Percentiles rank a stretch among this genome's conserved stretches.
Conservation (phyloP, 2,888 invertebrate species). For the Drosophila glabriapex region DNA sequence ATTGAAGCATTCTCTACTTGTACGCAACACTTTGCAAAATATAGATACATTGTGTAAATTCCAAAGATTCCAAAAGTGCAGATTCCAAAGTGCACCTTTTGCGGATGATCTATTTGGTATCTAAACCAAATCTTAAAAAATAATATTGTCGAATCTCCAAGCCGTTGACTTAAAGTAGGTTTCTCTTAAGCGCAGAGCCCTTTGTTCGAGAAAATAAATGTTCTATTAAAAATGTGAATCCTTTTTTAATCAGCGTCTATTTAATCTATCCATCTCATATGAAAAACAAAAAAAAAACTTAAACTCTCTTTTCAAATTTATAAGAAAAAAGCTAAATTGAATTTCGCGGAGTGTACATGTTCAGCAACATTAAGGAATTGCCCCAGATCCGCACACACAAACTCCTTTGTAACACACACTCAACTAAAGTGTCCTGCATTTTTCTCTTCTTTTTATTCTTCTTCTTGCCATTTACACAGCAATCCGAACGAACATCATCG, state of each 20-base stretch:
- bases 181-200: background rate
- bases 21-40: slow-evolving; percentile 3
- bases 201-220: background rate
- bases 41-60: background rate
- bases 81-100: background rate
- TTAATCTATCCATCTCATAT: background rate
- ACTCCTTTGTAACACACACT: slow-evolving; percentile 19
- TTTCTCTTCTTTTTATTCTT: background rate
- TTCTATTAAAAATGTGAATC: background rate
- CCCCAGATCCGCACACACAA: background rate
- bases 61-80: too few relatives aligned
- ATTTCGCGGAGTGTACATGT: background rate
- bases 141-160: background rate
- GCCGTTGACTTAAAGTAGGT: background rate
- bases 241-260: background rate
- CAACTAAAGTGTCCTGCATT: slow-evolving; percentile 17
- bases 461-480: slow-evolving; percentile 85
- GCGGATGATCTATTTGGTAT: background rate
- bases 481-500: slow-evolving; percentile 94
- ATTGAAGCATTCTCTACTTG: slow-evolving; percentile 30
- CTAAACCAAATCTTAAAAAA: background rate
- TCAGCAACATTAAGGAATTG: slow-evolving; percentile 4
- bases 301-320: background rate
- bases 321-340: background rate
- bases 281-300: background rate